A percentile compares a stretch with the other conserved stretches of the same genome.
Conservation (phyloP, 1,140 invertebrate genomes). For the Eurytemora carolleeae region DNA sequence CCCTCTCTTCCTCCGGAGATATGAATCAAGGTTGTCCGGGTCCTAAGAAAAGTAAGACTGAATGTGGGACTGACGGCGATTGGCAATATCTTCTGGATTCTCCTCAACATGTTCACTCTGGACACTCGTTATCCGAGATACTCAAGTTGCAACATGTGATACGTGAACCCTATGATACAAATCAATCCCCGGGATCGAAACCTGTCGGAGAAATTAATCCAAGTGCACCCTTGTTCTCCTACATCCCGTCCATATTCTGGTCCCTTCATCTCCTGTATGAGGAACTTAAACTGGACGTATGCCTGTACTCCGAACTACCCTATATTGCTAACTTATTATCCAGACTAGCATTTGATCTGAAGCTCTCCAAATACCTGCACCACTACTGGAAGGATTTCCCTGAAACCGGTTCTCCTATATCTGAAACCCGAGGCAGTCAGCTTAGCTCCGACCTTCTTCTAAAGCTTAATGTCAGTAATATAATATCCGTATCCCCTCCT, state of each 20-base stretch:
- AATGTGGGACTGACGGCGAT: background rate
- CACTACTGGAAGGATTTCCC: conserved; percentile 76
- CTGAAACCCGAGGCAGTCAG: conserved; percentile 23
- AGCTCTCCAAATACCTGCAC: conserved; percentile 44
- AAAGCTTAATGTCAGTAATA: conserved; percentile 17
- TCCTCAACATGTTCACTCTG: background rate
- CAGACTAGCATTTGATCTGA: conserved; percentile 54
- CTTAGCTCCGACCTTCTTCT: conserved; percentile 22
- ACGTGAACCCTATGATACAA: background rate
- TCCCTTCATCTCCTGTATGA: conserved; percentile 72
- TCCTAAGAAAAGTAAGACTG: background rate
- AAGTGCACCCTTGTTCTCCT: conserved; percentile 38
- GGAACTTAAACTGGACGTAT: conserved; percentile 59
- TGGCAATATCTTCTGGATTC: background rate
- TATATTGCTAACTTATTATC: background rate
- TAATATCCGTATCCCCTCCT: conserved; percentile 19
- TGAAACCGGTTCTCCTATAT: conserved; percentile 26
- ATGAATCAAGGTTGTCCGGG: background rate
- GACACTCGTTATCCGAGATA: background rate
- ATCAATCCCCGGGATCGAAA: background rate
- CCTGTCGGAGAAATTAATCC: background rate
- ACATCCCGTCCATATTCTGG: conserved; percentile 51
- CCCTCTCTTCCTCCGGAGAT: background rate
- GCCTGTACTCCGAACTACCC: conserved; percentile 30
- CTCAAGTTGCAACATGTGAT: background rate